A percentile compares a stretch with the other conserved stretches of the same genome.
Evolutionary conservation across 2,888 invertebrate genomes (phyloP).

Genomic region (Cephus pygmeus): DNA sequence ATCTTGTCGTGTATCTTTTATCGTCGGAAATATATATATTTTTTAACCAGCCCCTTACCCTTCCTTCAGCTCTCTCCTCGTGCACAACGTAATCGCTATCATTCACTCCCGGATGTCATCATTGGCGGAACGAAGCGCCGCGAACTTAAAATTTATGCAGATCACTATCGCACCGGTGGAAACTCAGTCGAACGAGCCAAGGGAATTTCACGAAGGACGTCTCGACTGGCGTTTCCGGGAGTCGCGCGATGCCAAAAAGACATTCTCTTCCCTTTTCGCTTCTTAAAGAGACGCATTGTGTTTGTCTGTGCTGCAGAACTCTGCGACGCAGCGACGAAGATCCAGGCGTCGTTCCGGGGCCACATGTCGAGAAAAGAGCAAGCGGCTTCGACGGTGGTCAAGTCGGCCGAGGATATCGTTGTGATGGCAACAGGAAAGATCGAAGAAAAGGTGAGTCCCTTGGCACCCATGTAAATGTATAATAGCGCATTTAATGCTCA

Average conservation of each 20-base stretch:
- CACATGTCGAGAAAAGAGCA: conserved; percentile 85
- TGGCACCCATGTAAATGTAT: not conserved
- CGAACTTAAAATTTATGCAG: not conserved
- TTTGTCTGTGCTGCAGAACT: conserved; percentile 71
- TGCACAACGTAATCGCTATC: conserved; percentile 2
- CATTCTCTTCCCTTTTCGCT: not conserved
- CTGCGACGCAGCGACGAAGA: conserved; percentile 87
- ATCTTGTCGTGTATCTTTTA: conserved; percentile 21
- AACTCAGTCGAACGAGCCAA: not conserved
- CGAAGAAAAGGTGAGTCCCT: conserved; percentile 58
- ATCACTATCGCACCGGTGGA: not conserved
- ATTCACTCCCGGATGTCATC: not conserved
- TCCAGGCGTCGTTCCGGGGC: conserved; percentile 91
- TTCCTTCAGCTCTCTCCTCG: conserved; percentile 9
- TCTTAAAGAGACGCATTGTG: not conserved
- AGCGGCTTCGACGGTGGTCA: conserved; percentile 44
- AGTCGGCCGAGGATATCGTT: conserved; percentile 55
- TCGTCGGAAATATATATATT: conserved; percentile 12
- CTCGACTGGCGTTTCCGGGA: not conserved
- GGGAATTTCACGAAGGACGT: not conserved
- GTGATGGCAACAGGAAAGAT: conserved; percentile 55
- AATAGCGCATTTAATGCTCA: not conserved
- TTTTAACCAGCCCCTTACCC: not conserved
- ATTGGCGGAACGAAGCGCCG: not conserved
- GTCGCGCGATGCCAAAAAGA: not conserved